Percentiles rank a stretch among this genome's conserved stretches.
These are phyloP conservation scores for Yponomeuta plumbellus DNA, from an alignment of 2,888 invertebrate genomes.

Conservation along the genomic window DNA sequence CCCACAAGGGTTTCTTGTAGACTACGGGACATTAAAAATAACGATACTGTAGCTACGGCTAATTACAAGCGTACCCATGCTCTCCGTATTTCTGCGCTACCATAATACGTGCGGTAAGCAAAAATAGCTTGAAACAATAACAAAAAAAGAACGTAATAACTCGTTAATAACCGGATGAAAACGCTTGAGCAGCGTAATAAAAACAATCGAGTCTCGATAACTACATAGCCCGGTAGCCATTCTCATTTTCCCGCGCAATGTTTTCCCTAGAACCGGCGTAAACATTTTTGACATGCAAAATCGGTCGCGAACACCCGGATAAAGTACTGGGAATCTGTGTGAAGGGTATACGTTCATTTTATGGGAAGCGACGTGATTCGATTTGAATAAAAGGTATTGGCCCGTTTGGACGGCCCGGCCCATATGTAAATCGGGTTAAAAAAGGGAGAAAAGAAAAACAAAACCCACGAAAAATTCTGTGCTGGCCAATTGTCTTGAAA, in stretches of 20 bases:
- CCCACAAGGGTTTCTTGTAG: no score
- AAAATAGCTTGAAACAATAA: no score
- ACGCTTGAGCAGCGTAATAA: conserved; percentile 21
- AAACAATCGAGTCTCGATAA: background rate
- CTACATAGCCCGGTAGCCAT: background rate
- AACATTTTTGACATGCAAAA: conserved; percentile 37
- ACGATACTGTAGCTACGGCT: no score
- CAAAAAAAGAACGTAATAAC: background rate
- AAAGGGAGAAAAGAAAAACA: conserved; percentile 8
- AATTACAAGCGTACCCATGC: no score
- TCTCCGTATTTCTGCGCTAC: no score
- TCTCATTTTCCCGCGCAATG: conserved; percentile 18
- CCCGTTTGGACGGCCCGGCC: conserved; percentile 24
- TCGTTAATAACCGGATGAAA: background rate
- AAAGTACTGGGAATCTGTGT: conserved; percentile 26
- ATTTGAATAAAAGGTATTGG: conserved; percentile 36
- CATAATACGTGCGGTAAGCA: no score
- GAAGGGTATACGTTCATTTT: conserved; percentile 30
- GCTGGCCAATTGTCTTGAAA: background rate
- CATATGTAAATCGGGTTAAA: conserved; percentile 24
- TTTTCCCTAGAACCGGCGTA: conserved; percentile 31
- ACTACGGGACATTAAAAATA: no score
- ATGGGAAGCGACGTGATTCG: conserved; percentile 34
- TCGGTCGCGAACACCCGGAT: conserved; percentile 28
- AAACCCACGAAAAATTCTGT: conserved; percentile 16